Conservation (phyloP, 2,113 vertebrate species). For the cat (Felis catus) region F.catus_Fca126_mat1.0 CM031420.1:34177501-34178000, state of each 20-base stretch:
- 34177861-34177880: background rate
- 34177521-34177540: background rate
- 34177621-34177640: background rate
- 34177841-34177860: background rate
- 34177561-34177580: background rate
- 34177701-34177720: background rate
- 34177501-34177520: background rate
- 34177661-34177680: background rate
- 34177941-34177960: background rate
- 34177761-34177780: background rate
- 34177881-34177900: background rate
- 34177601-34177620: background rate
- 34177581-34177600: conserved; percentile 12
- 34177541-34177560: background rate
- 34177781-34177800: background rate
- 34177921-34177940: background rate
- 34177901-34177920: background rate
- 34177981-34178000: background rate
- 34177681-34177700: background rate
- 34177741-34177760: background rate
- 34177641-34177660: background rate
- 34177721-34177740: background rate
- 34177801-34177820: background rate
- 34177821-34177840: background rate
- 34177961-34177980: background rate